Evolutionary conservation across 2,113 vertebrate genomes (phyloP).

Genomic region (Bothrops jararaca): DNA sequence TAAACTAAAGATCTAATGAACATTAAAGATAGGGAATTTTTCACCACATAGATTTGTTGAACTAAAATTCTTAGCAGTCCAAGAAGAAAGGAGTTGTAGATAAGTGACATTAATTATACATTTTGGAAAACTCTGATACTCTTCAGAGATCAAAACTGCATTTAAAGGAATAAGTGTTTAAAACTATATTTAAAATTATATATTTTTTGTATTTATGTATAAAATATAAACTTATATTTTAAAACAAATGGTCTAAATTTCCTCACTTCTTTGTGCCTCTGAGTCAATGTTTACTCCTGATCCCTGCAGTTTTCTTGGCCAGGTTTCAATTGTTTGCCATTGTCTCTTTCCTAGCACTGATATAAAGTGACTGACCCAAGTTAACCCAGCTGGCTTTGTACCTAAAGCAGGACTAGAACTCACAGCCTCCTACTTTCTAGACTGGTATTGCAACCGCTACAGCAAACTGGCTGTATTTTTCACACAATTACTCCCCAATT

Average conservation of each 20-base stretch:
- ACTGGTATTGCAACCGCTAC: background rate
- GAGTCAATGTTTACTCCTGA: background rate
- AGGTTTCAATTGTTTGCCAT: background rate
- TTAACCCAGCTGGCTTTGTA: background rate
- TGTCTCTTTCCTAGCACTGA: background rate
- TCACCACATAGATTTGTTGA: background rate
- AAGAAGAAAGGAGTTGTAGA: background rate
- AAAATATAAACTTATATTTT: too few relatives aligned
- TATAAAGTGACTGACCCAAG: background rate
- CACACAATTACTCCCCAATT: background rate
- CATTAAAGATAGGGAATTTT: background rate
- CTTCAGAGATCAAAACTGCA: background rate
- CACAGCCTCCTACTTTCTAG: background rate
- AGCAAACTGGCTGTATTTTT: background rate
- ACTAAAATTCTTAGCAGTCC: background rate
- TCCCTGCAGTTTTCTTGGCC: too few relatives aligned
- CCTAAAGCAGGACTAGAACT: background rate
- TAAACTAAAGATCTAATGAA: background rate
- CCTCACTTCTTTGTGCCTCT: too few relatives aligned
- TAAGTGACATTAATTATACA: background rate
- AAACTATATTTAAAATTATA: background rate
- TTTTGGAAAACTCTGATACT: background rate
- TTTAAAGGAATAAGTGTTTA: background rate
- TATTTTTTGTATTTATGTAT: too few relatives aligned
- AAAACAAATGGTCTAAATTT: too few relatives aligned